Evolutionary conservation across 2,113 vertebrate species (phyloP), one percentile per base, ranked within the genome.

Genomic region (Carettochelys insculpta): DNA sequence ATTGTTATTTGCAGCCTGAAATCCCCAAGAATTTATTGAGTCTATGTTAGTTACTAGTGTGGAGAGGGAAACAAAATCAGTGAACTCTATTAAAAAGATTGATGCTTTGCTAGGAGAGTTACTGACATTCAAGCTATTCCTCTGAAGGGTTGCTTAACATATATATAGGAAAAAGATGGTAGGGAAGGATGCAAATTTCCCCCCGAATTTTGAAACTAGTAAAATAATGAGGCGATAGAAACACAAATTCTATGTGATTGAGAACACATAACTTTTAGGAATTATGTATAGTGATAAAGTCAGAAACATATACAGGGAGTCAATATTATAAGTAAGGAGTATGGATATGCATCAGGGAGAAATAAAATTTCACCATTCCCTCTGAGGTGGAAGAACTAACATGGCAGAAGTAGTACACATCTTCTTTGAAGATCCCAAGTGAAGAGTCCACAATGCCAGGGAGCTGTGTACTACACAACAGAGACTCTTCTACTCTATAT

Each of bases 21-120:
- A 96, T 81, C 80, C 52, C 38, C 27, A 77, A 79, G 61, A 96
- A 94, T 96, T 92, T 90, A 82, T 87, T 81, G 80, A 91, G 29
- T 91, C 82, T 91, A 22, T 90, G 75, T 90, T 92, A 83, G 81
- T 90, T 90, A 87, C 53, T 92, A 14, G 79, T 92, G 58, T 85
- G 68, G 85, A 51, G 27, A 47, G 11, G 1, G 0, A 0, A n/a
- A 29, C 84, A 84, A 4, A 2, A 10, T 8, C 53, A 52, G 53
- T 88, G 54, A 93, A 92, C 47, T 92, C 80, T 88, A 83, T 90
- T 95, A 94, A 94, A 90, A 93, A 89, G 92, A 96, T 92, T 92
- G 82, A 95, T 94, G 71, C 11, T 29, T 90, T 85, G 22, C 82
- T 85, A 73, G 5, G 8, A 96, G 52, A 95, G 20, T 41, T 87